Percentiles rank a stretch among this genome's conserved stretches.
Conservation (phyloP, 2,888 invertebrate species). For the Eledona agricola region DNA sequence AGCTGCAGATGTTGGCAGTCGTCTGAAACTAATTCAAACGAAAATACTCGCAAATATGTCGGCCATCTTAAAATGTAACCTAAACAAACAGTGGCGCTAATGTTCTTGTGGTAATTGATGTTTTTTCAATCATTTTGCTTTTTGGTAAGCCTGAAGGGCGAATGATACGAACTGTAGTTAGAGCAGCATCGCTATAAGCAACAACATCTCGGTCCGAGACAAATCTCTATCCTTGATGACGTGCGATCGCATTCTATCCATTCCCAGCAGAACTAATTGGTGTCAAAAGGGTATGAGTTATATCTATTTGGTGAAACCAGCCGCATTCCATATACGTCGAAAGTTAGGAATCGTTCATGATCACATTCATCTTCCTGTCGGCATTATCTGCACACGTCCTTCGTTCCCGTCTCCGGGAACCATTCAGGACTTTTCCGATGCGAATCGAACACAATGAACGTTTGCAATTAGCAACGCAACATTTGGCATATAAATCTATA, state of each 20-base stretch:
- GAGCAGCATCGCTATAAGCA: too few species aligned
- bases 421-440: conserved; percentile 30
- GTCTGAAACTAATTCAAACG: too few species aligned
- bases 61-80: too few species aligned
- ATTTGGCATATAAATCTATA: conserved; percentile 42
- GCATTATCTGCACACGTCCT: conserved; percentile 32
- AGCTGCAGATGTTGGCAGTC: too few species aligned
- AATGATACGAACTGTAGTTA: too few species aligned
- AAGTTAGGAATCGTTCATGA: conserved; percentile 23
- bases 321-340: conserved; percentile 26
- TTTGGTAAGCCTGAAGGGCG: too few species aligned
- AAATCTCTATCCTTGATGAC: conserved; percentile 7
- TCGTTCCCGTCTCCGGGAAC: conserved; percentile 23
- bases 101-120: too few species aligned
- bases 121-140: too few species aligned
- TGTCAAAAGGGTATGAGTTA: conserved; percentile 20
- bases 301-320: conserved; percentile 25
- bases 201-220: neutral
- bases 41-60: too few species aligned
- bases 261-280: conserved; percentile 11
- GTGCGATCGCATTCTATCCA: neutral
- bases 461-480: conserved; percentile 34
- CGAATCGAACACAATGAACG: conserved; percentile 32
- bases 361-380: conserved; percentile 35
- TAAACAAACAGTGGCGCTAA: too few species aligned